These are phyloP conservation scores for Thecophora atra DNA, from an alignment of 2,888 invertebrate genomes.

Conservation along the genomic window DNA sequence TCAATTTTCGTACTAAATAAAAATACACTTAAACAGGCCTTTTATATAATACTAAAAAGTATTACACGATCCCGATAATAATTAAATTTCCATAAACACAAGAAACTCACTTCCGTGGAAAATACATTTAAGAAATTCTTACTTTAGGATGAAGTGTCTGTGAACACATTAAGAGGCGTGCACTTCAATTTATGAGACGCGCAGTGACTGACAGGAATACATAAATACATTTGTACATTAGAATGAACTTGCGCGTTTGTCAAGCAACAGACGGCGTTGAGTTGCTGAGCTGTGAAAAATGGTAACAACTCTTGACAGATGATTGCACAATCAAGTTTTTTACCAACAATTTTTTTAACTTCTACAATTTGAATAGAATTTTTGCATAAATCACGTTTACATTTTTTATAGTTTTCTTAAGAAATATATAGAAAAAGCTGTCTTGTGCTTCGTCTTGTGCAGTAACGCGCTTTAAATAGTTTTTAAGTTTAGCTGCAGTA, in stretches of 20 bases:
- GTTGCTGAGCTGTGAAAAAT: conserved; percentile 30
- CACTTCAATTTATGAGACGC: background rate
- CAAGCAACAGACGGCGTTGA: conserved; percentile 9
- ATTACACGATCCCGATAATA: too few species aligned
- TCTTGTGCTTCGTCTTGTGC: too few species aligned
- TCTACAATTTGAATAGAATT: too few species aligned
- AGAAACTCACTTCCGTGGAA: background rate
- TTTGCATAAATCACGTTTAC: background rate
- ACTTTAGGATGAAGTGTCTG: background rate
- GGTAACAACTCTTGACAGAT: conserved; percentile 16
- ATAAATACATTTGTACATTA: background rate
- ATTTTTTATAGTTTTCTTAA: background rate
- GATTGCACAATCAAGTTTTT: conserved; percentile 19
- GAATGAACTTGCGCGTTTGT: background rate
- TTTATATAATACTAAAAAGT: background rate
- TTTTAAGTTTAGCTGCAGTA: background rate
- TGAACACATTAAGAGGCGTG: conserved; percentile 1
- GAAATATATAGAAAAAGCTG: background rate
- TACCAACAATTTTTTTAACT: background rate
- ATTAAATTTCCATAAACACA: too few species aligned
- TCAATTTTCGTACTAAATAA: conserved; percentile 45
- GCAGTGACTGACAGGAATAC: background rate
- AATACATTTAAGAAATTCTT: background rate
- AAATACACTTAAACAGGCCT: conserved; percentile 28
- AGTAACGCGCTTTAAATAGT: background rate